Percentiles rank a stretch among this genome's conserved stretches.
These are phyloP conservation scores for Idaea dimidiata DNA, from an alignment of 2,888 invertebrate species.

Conservation along the genomic window DNA sequence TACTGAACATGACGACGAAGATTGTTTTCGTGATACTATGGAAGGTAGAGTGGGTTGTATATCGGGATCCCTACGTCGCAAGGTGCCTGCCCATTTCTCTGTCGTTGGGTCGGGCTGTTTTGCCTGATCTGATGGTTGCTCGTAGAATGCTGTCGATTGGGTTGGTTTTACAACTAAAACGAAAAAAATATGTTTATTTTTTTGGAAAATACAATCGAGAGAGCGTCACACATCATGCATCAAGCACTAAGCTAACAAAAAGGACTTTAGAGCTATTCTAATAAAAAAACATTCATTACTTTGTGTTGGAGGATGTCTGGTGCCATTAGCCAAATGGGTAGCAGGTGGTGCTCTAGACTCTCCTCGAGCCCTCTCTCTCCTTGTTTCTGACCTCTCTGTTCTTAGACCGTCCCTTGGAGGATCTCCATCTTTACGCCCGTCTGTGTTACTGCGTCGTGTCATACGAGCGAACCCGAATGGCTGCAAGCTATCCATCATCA, in stretches of 20 bases:
- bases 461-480: slow-evolving; percentile 85
- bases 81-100: slow-evolving; percentile 86
- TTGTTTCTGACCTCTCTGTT: slow-evolving; percentile 49
- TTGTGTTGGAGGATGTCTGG: slow-evolving; percentile 71
- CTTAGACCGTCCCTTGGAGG: slow-evolving; percentile 59
- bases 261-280: not conserved
- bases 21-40: slow-evolving; percentile 71
- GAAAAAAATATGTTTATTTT: not conserved
- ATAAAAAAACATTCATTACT: slow-evolving; percentile 35
- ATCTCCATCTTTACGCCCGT: slow-evolving; percentile 31
- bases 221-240: not conserved
- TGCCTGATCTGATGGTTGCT: slow-evolving; percentile 48
- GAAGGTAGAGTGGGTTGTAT: slow-evolving; percentile 84
- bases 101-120: slow-evolving; percentile 72
- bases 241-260: not conserved
- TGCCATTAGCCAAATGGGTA: slow-evolving; percentile 60
- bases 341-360: slow-evolving; percentile 39
- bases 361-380: slow-evolving; percentile 53
- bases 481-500: slow-evolving; percentile 84
- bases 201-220: not conserved
- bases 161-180: slow-evolving; percentile 70
- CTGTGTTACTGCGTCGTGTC: slow-evolving; percentile 73
- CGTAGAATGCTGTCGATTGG: slow-evolving; percentile 48
- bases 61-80: slow-evolving; percentile 83
- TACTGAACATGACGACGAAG: slow-evolving; percentile 75